phyloP scores from a whole-genome alignment of 2,113 vertebrate genomes.

The Elgaria multicarinata region DNA sequence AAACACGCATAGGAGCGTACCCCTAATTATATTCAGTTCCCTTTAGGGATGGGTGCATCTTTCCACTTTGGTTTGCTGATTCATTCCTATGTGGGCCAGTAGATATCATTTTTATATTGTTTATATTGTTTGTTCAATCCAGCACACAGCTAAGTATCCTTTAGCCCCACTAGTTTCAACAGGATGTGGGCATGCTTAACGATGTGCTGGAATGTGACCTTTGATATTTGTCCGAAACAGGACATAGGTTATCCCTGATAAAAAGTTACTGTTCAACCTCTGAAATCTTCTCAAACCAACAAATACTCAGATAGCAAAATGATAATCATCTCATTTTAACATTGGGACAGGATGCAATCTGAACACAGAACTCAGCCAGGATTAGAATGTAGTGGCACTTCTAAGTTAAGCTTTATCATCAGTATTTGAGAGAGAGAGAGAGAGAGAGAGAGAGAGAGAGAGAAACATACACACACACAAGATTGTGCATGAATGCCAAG shows the following conservation, averaged over 20 bases:
- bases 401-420: background rate
- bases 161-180: background rate
- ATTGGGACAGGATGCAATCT: background rate
- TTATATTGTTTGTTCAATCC: background rate
- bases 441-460: too few relatives aligned
- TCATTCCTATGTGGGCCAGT: background rate
- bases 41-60: background rate
- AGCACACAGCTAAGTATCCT: background rate
- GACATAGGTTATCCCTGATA: background rate
- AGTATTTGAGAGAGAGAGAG: background rate
- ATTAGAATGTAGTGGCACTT: background rate
- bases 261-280: conserved; percentile 13
- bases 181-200: background rate
- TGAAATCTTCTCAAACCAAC: background rate
- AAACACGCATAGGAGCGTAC: too few relatives aligned
- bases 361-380: background rate
- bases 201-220: background rate
- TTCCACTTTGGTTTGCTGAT: background rate
- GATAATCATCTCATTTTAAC: background rate
- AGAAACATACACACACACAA: background rate
- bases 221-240: background rate
- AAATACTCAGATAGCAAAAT: background rate
- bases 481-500: background rate
- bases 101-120: background rate
- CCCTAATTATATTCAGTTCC: background rate